phyloP scores from a whole-genome alignment of 2,888 invertebrate genomes.

The Xestobium rufovillosum region DNA sequence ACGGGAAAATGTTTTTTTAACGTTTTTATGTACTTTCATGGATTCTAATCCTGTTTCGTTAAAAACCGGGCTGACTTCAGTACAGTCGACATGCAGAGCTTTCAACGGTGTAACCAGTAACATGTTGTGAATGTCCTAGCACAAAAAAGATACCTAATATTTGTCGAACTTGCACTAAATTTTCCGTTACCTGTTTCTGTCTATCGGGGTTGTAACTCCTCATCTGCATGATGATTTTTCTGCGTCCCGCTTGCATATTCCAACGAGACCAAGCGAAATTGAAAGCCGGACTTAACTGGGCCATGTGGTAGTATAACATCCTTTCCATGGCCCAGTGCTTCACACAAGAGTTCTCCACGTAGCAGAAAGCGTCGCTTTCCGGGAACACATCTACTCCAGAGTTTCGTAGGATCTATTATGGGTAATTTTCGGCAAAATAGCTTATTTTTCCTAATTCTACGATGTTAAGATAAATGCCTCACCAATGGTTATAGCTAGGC shows the following conservation, averaged over 20 bases:
- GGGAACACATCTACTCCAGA: constrained; percentile 80
- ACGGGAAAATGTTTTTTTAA: constrained; percentile 21
- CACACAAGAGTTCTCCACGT: constrained; percentile 59
- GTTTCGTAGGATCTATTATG: constrained; percentile 42
- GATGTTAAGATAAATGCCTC: no score
- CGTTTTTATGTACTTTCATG: constrained; percentile 39
- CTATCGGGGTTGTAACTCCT: constrained; percentile 47
- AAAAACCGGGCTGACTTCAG: constrained; percentile 68
- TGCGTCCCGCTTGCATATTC: constrained; percentile 53
- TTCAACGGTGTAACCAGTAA: constrained; percentile 61
- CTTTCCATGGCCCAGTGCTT: constrained; percentile 67
- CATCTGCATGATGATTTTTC: constrained; percentile 60
- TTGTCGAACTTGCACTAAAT: neutral
- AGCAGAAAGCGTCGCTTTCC: constrained; percentile 64
- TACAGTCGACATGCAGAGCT: constrained; percentile 61
- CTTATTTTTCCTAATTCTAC: no score
- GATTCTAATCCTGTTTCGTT: constrained; percentile 44
- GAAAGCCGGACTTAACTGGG: constrained; percentile 60
- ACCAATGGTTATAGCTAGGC: no score
- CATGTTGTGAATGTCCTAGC: constrained; percentile 37
- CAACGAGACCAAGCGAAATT: constrained; percentile 72
- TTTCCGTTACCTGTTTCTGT: constrained; percentile 46
- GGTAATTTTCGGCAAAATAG: no score
- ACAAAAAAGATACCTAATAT: constrained; percentile 13
- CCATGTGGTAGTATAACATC: constrained; percentile 74